phyloP scores from a whole-genome alignment of 2,888 invertebrate genomes.

The Erpobdella octoculata region DNA sequence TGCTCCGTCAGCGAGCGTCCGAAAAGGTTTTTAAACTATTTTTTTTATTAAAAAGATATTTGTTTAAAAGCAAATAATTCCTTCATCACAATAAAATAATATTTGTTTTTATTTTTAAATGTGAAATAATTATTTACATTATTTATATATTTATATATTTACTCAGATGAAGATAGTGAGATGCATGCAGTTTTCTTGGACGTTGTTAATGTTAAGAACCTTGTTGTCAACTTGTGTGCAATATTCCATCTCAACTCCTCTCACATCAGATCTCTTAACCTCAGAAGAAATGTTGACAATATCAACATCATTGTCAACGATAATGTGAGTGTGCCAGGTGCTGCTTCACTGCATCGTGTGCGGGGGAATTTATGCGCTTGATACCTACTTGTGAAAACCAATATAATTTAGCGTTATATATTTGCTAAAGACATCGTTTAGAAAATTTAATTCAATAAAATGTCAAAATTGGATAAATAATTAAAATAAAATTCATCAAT shows the following conservation, averaged over 20 bases:
- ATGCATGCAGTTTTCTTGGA: neutral
- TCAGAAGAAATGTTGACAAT: neutral
- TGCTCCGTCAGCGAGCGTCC: too few species aligned
- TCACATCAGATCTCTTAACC: neutral
- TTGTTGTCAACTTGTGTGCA: neutral
- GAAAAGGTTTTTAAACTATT: too few species aligned
- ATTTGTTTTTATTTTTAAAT: neutral
- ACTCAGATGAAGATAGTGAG: neutral
- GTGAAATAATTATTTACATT: neutral
- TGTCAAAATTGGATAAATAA: too few species aligned
- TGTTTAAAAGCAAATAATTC: neutral
- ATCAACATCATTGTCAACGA: conserved; percentile 5
- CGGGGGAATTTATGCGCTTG: too few species aligned
- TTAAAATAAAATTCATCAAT: too few species aligned
- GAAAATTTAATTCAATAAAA: too few species aligned
- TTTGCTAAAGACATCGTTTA: too few species aligned
- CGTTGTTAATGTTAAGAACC: neutral
- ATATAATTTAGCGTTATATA: too few species aligned
- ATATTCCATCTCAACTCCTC: neutral
- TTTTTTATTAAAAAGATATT: neutral
- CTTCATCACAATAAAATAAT: neutral
- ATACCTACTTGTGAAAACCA: too few species aligned
- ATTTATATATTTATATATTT: neutral
- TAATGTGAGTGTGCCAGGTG: neutral
- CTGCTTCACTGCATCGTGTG: too few species aligned